These are phyloP conservation scores for Leucoptera coffeella DNA, from an alignment of 2,888 invertebrate genomes.

Conservation along the genomic window DNA sequence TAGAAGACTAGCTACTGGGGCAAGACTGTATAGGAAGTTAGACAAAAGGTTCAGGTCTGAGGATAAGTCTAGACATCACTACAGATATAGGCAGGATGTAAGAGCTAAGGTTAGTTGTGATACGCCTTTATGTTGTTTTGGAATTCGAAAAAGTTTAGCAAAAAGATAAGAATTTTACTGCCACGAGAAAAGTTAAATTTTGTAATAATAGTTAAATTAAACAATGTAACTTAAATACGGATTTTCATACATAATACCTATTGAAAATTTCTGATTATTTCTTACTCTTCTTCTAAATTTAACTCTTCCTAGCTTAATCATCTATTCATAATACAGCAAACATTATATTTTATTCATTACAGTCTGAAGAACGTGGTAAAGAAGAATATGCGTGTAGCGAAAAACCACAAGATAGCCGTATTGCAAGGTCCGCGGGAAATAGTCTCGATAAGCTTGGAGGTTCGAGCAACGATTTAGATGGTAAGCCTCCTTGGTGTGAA, in stretches of 20 bases:
- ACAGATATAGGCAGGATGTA: conserved; percentile 63
- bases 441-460: conserved; percentile 63
- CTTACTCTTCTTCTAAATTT: no score
- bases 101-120: conserved; percentile 71
- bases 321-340: no score
- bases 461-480: conserved; percentile 58
- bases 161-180: no score
- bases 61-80: conserved; percentile 62
- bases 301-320: no score
- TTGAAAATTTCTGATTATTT: no score
- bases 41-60: conserved; percentile 76
- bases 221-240: no score
- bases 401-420: conserved; percentile 41
- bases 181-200: no score
- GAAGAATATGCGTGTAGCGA: conserved; percentile 54
- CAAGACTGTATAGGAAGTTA: conserved; percentile 68
- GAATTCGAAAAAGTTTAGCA: no score
- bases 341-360: no score
- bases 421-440: conserved; percentile 67
- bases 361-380: conserved; percentile 70
- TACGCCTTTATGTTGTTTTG: no score
- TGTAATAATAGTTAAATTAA: no score
- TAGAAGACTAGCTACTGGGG: conserved; percentile 35
- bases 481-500: conserved; percentile 13
- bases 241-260: no score